Evolutionary conservation across 2,888 invertebrate species (phyloP), one percentile per base, ranked within the genome.

Genomic region (Elysia crispata): DNA sequence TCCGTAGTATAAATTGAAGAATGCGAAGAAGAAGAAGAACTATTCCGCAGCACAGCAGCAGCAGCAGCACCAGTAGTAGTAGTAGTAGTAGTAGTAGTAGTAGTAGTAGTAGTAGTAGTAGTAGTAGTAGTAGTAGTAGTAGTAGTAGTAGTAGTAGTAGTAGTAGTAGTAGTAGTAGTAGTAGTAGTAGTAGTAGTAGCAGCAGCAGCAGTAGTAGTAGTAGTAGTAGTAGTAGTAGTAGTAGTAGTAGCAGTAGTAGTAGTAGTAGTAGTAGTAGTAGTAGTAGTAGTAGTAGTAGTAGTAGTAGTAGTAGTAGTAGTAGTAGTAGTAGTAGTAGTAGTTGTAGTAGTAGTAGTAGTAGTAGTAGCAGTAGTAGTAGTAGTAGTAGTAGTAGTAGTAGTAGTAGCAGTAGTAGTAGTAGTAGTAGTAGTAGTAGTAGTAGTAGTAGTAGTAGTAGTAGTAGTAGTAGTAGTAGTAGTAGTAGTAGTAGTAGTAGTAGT

Each of bases 401-500:
- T 60, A 60, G 60, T 49, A 60, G 74, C 31, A 60, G 60, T 74
- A 60, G 60, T 74, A 60, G 60, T 74, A 57, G 30, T 74, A 28
- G 74, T 74, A 28, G 60, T 60, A 57, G 60, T 49, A 57, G 72
- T 50, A 72, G 72, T 31, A 72, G 72, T 31, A 72, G 72, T 31
- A 72, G 72, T 20, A 72, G 54, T 0, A 73, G 73, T 0, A 73
- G 3, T 69, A 20, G 30, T 69, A 25, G 69, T 69, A 69, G 69
- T 69, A 69, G 1, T 69, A 69, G 1, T 69, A 69, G 1, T 69
- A 69, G 1, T 69, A 69, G 69, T 1, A 69, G 69, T 69, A 69
- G 69, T 69, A 69, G 69, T 69, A 69, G 69, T 69, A 69, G 0
- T 69, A 69, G 69, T 69, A 69, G 69, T 69, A 69, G 69, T 69